Evolutionary conservation across 2,797 vertebrate genomes (phyloP), one percentile per base, ranked within the genome.

Genomic region (Podargus strigoides): DNA sequence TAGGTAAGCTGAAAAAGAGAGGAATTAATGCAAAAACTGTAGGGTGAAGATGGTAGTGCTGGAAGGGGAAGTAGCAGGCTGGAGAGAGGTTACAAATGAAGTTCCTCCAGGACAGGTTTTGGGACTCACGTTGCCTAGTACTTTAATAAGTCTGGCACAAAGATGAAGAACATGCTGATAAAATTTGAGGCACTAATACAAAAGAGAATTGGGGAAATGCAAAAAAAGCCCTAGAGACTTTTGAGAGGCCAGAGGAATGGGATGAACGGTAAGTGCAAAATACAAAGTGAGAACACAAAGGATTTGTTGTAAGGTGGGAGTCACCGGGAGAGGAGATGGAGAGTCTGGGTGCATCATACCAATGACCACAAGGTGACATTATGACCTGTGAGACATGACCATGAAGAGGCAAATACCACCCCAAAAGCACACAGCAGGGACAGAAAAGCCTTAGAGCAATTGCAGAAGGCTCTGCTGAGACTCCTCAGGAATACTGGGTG

Each of bases 1-100:
- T 79, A 94, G 63, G 55, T 73, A 86, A 95, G 66, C 77, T 79
- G 83, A 88, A 83, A 83, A 91, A 94, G 76, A 88, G 27, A 78
- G 23, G 63, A 94, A 94, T 95, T 91, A 94, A 75, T 13, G 4
- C 23, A 90, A 89, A 87, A 94, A 81, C 76, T 91, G 2, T 15
- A 69, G 87, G 66, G 62, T 76, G 55, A 79, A 85, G 58, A 73
- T 26, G 36, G 67, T 36, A 78, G 50, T 7, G 8, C 47, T 76
- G 74, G 63, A 96, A 86, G n/a, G 18, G 67, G 70, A 88, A 62
- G 76, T 8, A 66, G 50, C 27, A 72, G 76, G 68, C 30, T 88
- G 39, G 53, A 90, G 55, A 82, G 32, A 73, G 47, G 85, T 84
- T 84, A 86, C 67, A 78, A 79, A 75, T 7, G 26, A 73, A 90